Base-by-base conservation (phyloP, 2,113 vertebrate species). In the Gambusia affinis region DNA sequence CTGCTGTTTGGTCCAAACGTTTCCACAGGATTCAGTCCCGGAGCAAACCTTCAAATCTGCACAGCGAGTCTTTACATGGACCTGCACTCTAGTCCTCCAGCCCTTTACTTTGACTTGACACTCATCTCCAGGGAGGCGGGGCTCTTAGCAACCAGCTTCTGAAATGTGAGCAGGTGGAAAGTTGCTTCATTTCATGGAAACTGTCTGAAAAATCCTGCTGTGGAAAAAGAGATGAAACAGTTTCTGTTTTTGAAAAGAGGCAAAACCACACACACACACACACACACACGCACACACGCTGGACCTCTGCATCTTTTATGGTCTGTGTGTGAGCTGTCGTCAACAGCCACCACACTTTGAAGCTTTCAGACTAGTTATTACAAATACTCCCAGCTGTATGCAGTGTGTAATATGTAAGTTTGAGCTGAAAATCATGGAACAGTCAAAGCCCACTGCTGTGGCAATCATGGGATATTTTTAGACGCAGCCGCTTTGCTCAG, bases 151-250 rank as follows among this genome's bases (percentile, higher is more conserved):
- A 5, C 75, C 87, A 82, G 82, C 82, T 82, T 85, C 63, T 57
- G 42, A 85, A 88, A 83, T 86, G 80, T 89, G 77, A 87, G 89
- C 82, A 88, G 89, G 91, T 88, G 85, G 86, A 70, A 84, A 80
- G 85, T 88, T 78, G 72, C 81, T 86, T 73, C 42, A 66, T 80
- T 88, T 87, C 69, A 79, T 79, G 78, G 76, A 80, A 79, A 83
- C 70, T 72, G 78, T 82, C 73, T 78, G 79, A 68, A 54, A 79
- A 64, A 28, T 75, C 68, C 72, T 79, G 83, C 73, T 66, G 60
- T 64, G 71, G 75, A 82, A 87, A 82, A 84, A 86, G 60, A 87
- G 60, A 75, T 67, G 78, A 64, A 60, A 64, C 64, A 8, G 64
- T 78, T 86, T 78, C 75, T 82, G 82, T 81, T 84, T 88, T 88